Evolutionary conservation across 2,888 invertebrate genomes (phyloP), one percentile per base, ranked within the genome.

Genomic region (Oxytorus armatus): DNA sequence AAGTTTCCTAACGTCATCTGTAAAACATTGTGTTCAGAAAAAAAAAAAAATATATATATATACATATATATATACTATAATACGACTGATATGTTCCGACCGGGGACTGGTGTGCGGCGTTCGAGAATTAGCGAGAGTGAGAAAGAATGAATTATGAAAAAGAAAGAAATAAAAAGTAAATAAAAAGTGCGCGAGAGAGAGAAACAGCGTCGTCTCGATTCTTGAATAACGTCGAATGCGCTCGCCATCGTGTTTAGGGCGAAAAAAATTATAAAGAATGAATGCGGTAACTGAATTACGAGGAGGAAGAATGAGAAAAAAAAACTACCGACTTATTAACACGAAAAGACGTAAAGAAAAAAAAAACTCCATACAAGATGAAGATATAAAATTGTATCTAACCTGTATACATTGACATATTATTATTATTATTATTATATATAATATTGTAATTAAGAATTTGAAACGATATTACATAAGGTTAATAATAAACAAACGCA

Each of bases 1-100:
- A 92, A 91, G 89, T 91, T 92, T 92, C 92, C 91, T 92, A 91
- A 91, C 88, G 91, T 91, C 90, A 90, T 90, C 88, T 90, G 90
- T 92, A 92, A 91, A 91, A 91, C 88, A 92, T 92, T 92, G 91
- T 92, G 92, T 92, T 92, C 92, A 92, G 88, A 90, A 90, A 85
- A 72, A 82, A 82, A 81, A 77, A 81, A 5, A 65, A n/a, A 65
- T 42, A 63, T 39, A 39, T 18, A 61, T 61, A 61, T 61, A 61
- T 69, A 90, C 90, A 91, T 91, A 91, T 29, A 81, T 11, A 65
- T 21, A 65, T 42, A 63, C 90, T 91, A 91, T 89, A 90, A 91
- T 91, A 92, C 89, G 92, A 92, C 92, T 92, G 92, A 91, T 90
- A 88, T 88, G 89, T 89, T 82, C 84, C 81, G 79, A 83, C 69